phyloP scores from a whole-genome alignment of 2,888 invertebrate species.

The Craniophora ligustri region DNA sequence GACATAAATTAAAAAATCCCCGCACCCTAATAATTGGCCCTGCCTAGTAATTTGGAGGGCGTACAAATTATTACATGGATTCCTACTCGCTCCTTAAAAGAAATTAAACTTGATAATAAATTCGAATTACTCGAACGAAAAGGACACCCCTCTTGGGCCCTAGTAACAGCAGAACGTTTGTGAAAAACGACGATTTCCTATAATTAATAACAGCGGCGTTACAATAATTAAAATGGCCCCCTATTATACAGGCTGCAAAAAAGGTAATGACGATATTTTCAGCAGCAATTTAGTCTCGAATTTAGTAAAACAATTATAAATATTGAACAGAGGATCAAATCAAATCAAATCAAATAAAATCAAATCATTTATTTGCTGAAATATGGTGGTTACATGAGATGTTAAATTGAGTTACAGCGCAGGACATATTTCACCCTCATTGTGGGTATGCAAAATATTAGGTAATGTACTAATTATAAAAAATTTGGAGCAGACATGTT shows the following conservation, averaged over 20 bases:
- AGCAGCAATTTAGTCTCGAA: too few species aligned
- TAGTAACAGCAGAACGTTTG: constrained; percentile 18
- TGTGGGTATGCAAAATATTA: too few species aligned
- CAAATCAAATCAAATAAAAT: too few species aligned
- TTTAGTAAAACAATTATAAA: too few species aligned
- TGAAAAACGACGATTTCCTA: constrained; percentile 42
- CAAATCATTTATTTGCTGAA: too few species aligned
- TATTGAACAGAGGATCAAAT: too few species aligned
- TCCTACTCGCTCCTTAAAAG: constrained; percentile 3
- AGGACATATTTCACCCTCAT: too few species aligned
- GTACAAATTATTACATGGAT: constrained; percentile 1
- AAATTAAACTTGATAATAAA: constrained; percentile 33
- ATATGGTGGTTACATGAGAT: too few species aligned
- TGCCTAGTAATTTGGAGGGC: background rate
- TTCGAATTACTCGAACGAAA: constrained; percentile 14
- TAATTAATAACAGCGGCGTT: constrained; percentile 30
- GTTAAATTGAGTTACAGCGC: too few species aligned
- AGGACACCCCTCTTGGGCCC: constrained; percentile 18
- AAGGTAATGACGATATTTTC: background rate
- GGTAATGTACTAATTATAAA: too few species aligned
- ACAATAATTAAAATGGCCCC: constrained; percentile 43
- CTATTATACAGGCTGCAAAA: constrained; percentile 6
- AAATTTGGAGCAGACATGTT: too few species aligned
- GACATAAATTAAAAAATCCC: background rate
- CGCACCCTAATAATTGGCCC: background rate